Evolutionary conservation across 2,888 invertebrate species (phyloP).

Genomic region (Lycocerus yunnanus): DNA sequence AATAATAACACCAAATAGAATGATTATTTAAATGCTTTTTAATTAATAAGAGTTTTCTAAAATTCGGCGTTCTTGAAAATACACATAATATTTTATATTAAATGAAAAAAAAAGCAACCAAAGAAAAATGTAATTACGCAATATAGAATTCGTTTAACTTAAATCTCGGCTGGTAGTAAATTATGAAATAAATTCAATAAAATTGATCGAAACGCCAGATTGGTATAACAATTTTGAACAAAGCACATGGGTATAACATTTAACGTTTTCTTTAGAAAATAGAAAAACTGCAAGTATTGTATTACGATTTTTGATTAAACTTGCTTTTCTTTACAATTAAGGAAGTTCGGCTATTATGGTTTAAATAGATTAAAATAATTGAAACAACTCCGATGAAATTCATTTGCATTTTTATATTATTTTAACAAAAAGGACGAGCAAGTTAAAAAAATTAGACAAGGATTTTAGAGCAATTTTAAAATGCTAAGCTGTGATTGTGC

Average conservation of each 20-base stretch:
- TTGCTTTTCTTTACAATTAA: background rate
- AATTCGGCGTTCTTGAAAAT: background rate
- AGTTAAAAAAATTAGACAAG: background rate
- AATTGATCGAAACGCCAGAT: background rate
- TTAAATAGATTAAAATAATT: background rate
- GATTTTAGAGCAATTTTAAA: constrained; percentile 12
- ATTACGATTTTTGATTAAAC: background rate
- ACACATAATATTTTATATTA: background rate
- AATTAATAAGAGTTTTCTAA: background rate
- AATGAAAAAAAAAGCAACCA: background rate
- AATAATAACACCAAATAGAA: background rate
- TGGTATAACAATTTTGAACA: background rate
- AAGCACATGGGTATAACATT: background rate
- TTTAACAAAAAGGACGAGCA: background rate
- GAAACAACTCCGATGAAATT: background rate
- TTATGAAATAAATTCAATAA: background rate
- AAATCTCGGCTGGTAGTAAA: background rate
- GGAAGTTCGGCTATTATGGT: background rate
- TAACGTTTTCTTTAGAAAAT: background rate
- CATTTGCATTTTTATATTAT: too few species aligned
- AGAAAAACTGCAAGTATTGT: background rate
- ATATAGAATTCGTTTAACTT: background rate
- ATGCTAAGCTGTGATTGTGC: constrained; percentile 27
- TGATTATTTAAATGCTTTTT: background rate
- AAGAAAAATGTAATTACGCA: background rate